Evolutionary conservation across 2,888 invertebrate species (phyloP).

Genomic region (Orthonychiurus folsomi): DNA sequence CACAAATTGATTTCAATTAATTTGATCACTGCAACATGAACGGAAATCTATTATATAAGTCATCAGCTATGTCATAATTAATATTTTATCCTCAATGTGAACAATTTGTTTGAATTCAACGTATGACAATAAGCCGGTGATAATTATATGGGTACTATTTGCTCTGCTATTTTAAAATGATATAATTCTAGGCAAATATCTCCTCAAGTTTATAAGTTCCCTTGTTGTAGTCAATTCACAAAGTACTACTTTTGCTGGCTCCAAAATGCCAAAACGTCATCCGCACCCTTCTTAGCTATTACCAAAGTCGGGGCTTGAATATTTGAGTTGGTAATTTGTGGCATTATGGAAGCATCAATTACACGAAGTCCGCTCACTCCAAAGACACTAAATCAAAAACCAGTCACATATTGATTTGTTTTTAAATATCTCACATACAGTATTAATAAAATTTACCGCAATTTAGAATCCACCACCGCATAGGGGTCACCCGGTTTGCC

Average conservation of each 20-base stretch:
- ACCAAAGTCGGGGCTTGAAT: neutral
- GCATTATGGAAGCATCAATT: neutral
- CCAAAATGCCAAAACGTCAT: neutral
- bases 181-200: too few species aligned
- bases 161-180: too few species aligned
- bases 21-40: too few species aligned
- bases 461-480: neutral
- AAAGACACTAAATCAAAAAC: neutral
- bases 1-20: too few species aligned
- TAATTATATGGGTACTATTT: neutral
- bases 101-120: too few species aligned
- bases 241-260: neutral
- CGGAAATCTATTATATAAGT: too few species aligned
- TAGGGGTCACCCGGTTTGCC: neutral
- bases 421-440: neutral
- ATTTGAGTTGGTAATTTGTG: neutral
- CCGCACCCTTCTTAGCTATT: neutral
- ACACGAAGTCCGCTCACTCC: neutral
- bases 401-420: too few species aligned
- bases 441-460: neutral
- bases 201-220: neutral
- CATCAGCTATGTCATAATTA: too few species aligned
- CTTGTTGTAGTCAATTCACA: neutral
- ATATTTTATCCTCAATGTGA: too few species aligned
- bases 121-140: too few species aligned